Evolutionary conservation across 2,797 vertebrate genomes (phyloP), one percentile per base, ranked within the genome.

Genomic region (Hafferia zeledoni): DNA sequence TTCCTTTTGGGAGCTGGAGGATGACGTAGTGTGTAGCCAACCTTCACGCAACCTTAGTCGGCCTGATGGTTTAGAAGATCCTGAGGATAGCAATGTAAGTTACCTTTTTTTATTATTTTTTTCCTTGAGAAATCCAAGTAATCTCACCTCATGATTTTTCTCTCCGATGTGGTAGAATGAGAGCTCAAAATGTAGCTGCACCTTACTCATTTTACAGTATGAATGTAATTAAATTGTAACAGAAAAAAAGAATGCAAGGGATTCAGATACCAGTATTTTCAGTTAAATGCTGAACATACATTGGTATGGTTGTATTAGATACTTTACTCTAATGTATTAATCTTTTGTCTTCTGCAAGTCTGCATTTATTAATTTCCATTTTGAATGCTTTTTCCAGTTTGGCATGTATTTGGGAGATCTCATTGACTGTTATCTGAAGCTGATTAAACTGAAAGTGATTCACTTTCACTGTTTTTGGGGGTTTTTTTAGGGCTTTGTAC

Each of bases 11-110:
- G 97, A 97, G 52, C 86, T 98, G 2, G 99, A 99, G 96, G 99
- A 99, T 81, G 99, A 99, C 13, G 99, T 99, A 24, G 99, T 99
- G 90, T 99, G 99, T 83, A 99, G 99, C 96, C 99, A 99, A 93
- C 99, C 99, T 70, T 98, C 99, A 67, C 99, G 99, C 94, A 99
- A 99, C 94, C 98, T 98, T 79, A 99, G 99, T 95, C 98, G 99
- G 11, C 99, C 99, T 30, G 99, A 99, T 56, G 99, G 98, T 77
- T 98, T 99, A 82, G 99, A 99, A 96, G 99, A 99, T 94, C 97
- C 99, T 0, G 99, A 99, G 93, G 98, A 99, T 17, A 98, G 97
- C 97, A 98, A 98, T 46, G 99, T 98, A 97, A 98, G 95, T 94
- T 77, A 83, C 43, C 76, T 81, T 92, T 74, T 74, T 76, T 19